A percentile compares a stretch with the other conserved stretches of the same genome.
These are phyloP conservation scores for Montipora foliosa DNA, from an alignment of 64 coral and sea anemone genomes.

Conservation along the genomic window DNA sequence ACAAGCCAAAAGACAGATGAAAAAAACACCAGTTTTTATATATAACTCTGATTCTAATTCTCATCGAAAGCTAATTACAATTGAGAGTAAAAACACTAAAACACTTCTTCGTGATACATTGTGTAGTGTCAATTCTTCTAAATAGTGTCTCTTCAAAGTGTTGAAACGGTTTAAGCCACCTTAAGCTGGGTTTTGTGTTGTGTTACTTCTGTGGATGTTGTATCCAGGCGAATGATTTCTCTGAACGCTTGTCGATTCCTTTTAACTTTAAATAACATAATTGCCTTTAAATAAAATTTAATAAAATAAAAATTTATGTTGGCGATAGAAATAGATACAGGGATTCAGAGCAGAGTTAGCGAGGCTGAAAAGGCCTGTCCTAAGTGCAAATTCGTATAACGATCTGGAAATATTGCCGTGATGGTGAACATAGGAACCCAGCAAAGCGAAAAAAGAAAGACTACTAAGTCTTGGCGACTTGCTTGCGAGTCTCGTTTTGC, in stretches of 20 bases:
- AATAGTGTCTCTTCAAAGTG: too few species aligned
- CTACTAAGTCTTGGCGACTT: constrained; percentile 20
- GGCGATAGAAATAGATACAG: constrained; percentile 12
- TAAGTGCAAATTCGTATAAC: background rate
- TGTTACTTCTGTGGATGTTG: background rate
- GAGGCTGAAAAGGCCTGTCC: background rate
- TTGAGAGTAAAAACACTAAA: too few species aligned
- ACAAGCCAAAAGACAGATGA: too few species aligned
- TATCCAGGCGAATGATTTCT: background rate
- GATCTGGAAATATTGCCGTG: background rate
- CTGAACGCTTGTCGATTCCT: background rate
- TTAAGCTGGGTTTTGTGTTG: background rate
- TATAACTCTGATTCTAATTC: too few species aligned
- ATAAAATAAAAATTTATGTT: background rate
- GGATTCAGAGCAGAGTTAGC: constrained; percentile 24
- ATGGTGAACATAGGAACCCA: background rate
- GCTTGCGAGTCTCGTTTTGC: background rate
- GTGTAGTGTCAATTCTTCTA: too few species aligned
- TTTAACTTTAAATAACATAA: too few species aligned
- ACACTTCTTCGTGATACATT: too few species aligned
- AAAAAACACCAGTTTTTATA: too few species aligned
- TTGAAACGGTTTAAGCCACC: too few species aligned
- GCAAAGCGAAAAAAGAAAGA: constrained; percentile 2
- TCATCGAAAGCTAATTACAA: too few species aligned
- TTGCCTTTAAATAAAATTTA: too few species aligned